Conservation (phyloP, 2,888 invertebrate species). For the Cephus runcator region DNA sequence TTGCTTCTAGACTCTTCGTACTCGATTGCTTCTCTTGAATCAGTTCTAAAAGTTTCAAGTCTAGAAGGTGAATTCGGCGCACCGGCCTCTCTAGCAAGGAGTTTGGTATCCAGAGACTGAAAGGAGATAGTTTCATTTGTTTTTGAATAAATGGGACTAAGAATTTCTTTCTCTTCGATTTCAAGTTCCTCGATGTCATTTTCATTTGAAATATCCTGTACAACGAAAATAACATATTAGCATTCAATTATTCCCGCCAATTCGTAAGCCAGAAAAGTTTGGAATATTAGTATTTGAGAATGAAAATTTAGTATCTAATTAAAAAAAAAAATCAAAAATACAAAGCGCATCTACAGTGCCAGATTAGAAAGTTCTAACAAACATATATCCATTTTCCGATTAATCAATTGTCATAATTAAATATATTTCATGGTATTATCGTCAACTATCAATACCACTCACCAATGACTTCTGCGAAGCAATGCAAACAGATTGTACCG, state of each 20-base stretch:
- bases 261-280: neutral
- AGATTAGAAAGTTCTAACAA: neutral
- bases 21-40: conserved; percentile 33
- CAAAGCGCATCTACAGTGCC: neutral
- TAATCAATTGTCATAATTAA: neutral
- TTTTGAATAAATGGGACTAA: neutral
- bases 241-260: neutral
- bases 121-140: neutral
- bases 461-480: conserved; percentile 15
- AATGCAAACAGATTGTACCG: neutral
- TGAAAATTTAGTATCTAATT: neutral
- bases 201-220: neutral
- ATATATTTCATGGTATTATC: neutral
- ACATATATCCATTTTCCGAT: neutral
- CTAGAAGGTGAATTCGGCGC: neutral
- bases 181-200: neutral
- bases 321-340: neutral
- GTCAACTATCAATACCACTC: conserved; percentile 8
- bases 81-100: neutral
- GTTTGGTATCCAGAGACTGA: neutral
- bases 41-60: conserved; percentile 27
- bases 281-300: neutral
- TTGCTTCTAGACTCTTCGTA: conserved; percentile 26
- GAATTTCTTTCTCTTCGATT: neutral
- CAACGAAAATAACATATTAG: neutral